Percentiles rank a stretch among this genome's conserved stretches.
These are phyloP conservation scores for Loris lydekkerianus DNA, from an alignment of 2,797 vertebrate species.

Conservation along the genomic window DNA sequence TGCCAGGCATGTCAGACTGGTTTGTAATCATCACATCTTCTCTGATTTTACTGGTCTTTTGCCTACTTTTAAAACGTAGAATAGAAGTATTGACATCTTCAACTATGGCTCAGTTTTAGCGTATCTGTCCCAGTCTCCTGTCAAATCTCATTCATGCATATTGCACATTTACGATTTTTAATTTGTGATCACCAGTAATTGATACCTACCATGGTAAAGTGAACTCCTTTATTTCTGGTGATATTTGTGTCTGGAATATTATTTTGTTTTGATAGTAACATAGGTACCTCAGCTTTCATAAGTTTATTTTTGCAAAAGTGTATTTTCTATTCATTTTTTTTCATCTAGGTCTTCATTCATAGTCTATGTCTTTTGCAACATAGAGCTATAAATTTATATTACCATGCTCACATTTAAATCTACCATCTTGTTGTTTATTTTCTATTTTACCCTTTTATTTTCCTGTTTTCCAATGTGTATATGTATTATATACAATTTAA, in stretches of 20 bases:
- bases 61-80: not conserved
- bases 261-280: not conserved
- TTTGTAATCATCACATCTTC: not conserved
- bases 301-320: not conserved
- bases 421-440: not conserved
- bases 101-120: not conserved
- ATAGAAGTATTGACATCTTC: not conserved
- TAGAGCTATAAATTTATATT: slow-evolving; percentile 20
- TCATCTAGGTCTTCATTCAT: not conserved
- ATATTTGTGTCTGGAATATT: not conserved
- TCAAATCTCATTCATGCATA: not conserved
- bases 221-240: not conserved
- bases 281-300: not conserved
- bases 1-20: not conserved
- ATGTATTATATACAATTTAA: not conserved
- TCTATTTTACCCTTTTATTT: not conserved
- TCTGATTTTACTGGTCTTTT: not conserved
- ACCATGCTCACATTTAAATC: not conserved
- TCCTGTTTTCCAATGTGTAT: not conserved
- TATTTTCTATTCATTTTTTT: not conserved
- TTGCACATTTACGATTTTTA: not conserved
- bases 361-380: not conserved
- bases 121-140: not conserved
- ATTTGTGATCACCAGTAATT: not conserved
- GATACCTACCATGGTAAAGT: not conserved